Percentiles rank a stretch among this genome's conserved stretches.
phyloP scores from a whole-genome alignment of 1,140 invertebrate genomes.

The Trachymyrmex septentrionalis region DNA sequence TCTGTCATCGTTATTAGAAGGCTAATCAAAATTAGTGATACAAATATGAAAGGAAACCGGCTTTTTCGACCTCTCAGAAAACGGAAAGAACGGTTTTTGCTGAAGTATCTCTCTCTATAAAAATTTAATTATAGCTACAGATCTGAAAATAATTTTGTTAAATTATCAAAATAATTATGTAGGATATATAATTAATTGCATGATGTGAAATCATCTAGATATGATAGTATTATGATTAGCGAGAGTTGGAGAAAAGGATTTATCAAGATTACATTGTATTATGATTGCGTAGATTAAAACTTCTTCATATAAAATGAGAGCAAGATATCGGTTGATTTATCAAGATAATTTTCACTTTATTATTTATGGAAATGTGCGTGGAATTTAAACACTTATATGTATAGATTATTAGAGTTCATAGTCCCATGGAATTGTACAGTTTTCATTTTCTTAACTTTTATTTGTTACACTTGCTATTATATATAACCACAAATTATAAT shows the following conservation, averaged over 20 bases:
- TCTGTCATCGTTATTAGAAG: neutral
- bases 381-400: neutral
- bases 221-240: neutral
- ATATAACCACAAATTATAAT: neutral
- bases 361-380: neutral
- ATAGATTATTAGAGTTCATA: slow-evolving; percentile 8
- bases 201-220: neutral
- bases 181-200: neutral
- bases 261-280: slow-evolving; percentile 25
- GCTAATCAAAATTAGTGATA: neutral
- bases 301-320: slow-evolving; percentile 28
- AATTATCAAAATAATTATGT: neutral
- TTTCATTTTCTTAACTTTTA: neutral
- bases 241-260: neutral
- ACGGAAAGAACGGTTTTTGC: too few relatives aligned
- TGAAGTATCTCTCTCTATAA: too few relatives aligned
- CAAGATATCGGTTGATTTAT: neutral
- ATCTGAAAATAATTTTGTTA: too few relatives aligned
- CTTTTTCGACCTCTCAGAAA: neutral
- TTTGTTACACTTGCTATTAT: neutral
- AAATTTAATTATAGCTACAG: too few relatives aligned
- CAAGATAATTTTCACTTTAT: slow-evolving; percentile 16
- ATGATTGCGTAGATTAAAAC: slow-evolving; percentile 30
- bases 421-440: neutral
- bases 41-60: neutral